A percentile compares a stretch with the other conserved stretches of the same genome.
These are phyloP conservation scores for Scarus forsteni DNA, from an alignment of 2,797 vertebrate genomes.

Conservation along the genomic window DNA sequence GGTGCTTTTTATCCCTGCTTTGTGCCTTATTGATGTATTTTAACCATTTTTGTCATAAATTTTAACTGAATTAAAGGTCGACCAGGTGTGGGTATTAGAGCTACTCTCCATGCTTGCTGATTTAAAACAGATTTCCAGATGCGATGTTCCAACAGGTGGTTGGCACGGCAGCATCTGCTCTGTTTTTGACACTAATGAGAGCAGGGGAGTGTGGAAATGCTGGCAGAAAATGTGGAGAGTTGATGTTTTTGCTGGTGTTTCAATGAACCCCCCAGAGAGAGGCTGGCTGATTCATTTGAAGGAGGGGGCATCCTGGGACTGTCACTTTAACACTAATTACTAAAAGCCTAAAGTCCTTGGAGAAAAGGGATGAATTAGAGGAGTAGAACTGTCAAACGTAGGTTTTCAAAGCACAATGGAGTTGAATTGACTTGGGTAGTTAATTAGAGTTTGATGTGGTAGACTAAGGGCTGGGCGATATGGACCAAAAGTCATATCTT, in stretches of 20 bases:
- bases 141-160: constrained; percentile 80
- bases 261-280: constrained; percentile 36
- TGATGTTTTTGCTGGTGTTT: constrained; percentile 51
- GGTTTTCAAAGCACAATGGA: neutral
- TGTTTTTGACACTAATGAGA: constrained; percentile 61
- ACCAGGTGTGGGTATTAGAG: constrained; percentile 39
- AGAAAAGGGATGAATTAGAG: neutral
- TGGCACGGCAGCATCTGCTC: constrained; percentile 37
- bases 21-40: constrained; percentile 27
- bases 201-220: constrained; percentile 38
- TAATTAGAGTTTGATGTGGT: neutral
- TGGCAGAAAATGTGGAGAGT: constrained; percentile 57
- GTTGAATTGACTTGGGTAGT: neutral
- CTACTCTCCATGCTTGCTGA: constrained; percentile 14
- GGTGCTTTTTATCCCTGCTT: constrained; percentile 34
- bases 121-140: constrained; percentile 18
- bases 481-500: too few relatives aligned
- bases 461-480: neutral
- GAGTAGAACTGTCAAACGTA: neutral
- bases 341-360: constrained; percentile 18
- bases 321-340: constrained; percentile 58
- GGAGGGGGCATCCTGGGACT: constrained; percentile 51
- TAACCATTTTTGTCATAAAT: constrained; percentile 35
- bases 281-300: constrained; percentile 58
- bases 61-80: constrained; percentile 40